A percentile compares a stretch with the other conserved stretches of the same genome.
phyloP scores from a whole-genome alignment of 2,797 vertebrate species.

The Fistularia tabacaria region DNA sequence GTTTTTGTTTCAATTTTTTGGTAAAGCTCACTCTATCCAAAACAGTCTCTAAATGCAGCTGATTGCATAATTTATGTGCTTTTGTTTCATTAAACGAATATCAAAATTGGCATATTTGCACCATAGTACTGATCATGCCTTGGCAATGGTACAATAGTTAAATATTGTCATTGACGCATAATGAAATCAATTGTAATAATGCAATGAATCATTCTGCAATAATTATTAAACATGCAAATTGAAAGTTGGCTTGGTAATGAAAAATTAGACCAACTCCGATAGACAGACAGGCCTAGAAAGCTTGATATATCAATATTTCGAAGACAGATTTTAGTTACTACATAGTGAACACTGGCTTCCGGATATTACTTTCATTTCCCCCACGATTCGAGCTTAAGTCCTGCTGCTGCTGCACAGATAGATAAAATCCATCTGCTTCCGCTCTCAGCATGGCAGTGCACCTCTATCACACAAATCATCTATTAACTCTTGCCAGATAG shows the following conservation, averaged over 20 bases:
- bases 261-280: neutral
- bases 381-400: conserved; percentile 10
- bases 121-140: too few species aligned
- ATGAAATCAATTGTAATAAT: too few species aligned
- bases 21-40: too few species aligned
- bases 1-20: too few species aligned
- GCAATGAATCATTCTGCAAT: too few species aligned
- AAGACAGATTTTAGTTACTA: conserved; percentile 38
- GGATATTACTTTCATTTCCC: conserved; percentile 33
- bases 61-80: too few species aligned
- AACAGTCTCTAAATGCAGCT: too few species aligned
- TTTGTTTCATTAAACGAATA: too few species aligned
- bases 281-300: conserved; percentile 10
- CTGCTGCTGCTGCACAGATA: conserved; percentile 21
- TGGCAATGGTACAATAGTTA: too few species aligned
- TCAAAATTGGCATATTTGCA: too few species aligned
- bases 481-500: conserved; percentile 40
- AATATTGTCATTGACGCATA: too few species aligned
- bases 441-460: conserved; percentile 22
- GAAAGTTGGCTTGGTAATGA: neutral
- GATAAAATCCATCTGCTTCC: conserved; percentile 47
- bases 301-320: conserved; percentile 12
- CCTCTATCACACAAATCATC: conserved; percentile 45
- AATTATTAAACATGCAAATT: too few species aligned
- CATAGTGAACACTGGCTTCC: conserved; percentile 38